phyloP scores from a whole-genome alignment of 1,140 invertebrate species.

The Oreohelix idahoensis region DNA sequence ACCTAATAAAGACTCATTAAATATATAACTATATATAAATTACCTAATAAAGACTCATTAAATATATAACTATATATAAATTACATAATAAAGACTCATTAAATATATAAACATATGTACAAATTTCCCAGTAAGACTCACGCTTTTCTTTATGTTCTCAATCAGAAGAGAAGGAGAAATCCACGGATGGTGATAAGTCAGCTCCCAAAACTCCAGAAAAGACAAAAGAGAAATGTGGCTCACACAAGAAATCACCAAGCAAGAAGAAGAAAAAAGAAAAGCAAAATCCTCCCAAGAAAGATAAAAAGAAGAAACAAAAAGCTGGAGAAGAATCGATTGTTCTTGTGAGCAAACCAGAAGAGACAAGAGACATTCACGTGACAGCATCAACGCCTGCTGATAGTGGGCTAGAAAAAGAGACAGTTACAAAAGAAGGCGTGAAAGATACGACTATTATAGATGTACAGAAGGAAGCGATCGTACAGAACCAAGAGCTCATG shows the following conservation, averaged over 20 bases:
- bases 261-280: slow-evolving; percentile 39
- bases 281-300: slow-evolving; percentile 20
- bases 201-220: slow-evolving; percentile 1
- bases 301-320: slow-evolving; percentile 27
- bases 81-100: too few species aligned
- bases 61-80: too few species aligned
- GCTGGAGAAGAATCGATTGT: not conserved
- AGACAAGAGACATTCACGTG: not conserved
- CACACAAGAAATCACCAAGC: not conserved
- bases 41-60: too few species aligned
- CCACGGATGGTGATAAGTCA: not conserved
- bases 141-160: not conserved
- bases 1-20: too few species aligned
- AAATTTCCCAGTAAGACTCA: too few species aligned
- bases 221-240: slow-evolving; percentile 3
- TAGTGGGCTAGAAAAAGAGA: not conserved
- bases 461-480: too few species aligned
- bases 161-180: not conserved
- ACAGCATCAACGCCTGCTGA: not conserved
- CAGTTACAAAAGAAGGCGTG: too few species aligned
- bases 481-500: too few species aligned
- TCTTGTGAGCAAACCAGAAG: not conserved
- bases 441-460: too few species aligned
- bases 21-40: too few species aligned
- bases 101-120: too few species aligned